A percentile compares a stretch with the other conserved stretches of the same genome.
Conservation (phyloP, 2,888 invertebrate species). For the Penaeus monodon region DNA sequence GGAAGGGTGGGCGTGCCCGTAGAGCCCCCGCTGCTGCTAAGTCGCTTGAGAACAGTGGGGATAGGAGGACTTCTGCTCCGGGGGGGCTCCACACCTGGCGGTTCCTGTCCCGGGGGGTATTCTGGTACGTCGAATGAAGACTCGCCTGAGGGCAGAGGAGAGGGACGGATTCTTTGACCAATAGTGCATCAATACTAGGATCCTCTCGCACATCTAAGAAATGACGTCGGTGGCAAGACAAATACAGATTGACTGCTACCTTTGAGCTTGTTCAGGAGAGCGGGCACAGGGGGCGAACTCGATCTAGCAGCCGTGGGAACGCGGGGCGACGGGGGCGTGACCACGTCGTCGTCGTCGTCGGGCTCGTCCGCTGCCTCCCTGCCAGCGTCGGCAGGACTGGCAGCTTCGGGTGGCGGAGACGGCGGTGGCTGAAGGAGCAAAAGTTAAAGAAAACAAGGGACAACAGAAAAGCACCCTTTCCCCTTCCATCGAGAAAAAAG, state of each 20-base stretch:
- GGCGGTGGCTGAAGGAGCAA: background rate
- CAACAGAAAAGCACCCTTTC: too few relatives aligned
- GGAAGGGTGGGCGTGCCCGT: constrained; percentile 32
- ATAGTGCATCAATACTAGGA: too few relatives aligned
- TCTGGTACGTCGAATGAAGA: constrained; percentile 56
- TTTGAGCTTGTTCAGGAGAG: constrained; percentile 43
- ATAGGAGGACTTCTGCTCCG: constrained; percentile 21
- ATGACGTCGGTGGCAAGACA: too few relatives aligned
- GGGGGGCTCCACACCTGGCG: background rate
- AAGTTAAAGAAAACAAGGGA: too few relatives aligned
- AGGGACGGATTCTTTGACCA: too few relatives aligned
- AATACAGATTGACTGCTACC: background rate
- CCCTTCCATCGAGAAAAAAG: too few relatives aligned
- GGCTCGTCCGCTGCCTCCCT: background rate
- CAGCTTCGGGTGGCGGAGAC: background rate
- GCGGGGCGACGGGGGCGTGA: background rate
- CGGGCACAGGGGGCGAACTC: constrained; percentile 58
- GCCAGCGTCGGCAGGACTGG: background rate
- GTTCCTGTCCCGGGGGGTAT: constrained; percentile 44
- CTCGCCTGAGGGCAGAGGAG: constrained; percentile 17
- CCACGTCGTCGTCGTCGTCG: constrained; percentile 18
- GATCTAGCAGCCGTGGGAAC: constrained; percentile 25
- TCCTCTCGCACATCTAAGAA: too few relatives aligned
- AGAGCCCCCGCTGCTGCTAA: background rate
- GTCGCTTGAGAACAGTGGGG: constrained; percentile 22